Base-by-base conservation (phyloP, 2,888 invertebrate genomes). In the Hypercompe scribonia region DNA sequence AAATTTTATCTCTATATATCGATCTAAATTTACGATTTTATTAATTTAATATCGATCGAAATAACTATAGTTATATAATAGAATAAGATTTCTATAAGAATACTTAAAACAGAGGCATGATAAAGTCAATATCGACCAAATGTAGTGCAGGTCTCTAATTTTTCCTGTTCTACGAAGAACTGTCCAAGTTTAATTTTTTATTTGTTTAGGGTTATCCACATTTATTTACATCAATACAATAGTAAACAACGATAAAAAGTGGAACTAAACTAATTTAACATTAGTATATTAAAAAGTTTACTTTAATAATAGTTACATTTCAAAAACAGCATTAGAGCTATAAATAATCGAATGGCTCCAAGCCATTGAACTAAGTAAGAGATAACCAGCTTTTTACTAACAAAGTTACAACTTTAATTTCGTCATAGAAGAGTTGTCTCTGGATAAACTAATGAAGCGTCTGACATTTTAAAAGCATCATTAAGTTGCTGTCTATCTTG, bases 381-480 rank as follows among this genome's bases (percentile, higher is more conserved):
- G 65, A 71, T 63, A 77, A 68, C 24, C 7, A 69, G 46, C 61
- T n/a, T 50, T 67, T 70, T 34, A 28, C 36, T 68, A 68, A 61
- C 24, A 39, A 39, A 69, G 34, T 70, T 33, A 54, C 39, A 54
- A 54, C 36, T 65, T 50, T 58, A 58, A 4, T 58, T 54, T 61
- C 13, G 63, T 18, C 63, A 67, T 66, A 24, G 69, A 66, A 68
- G 71, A 68, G 64, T 71, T 67, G 18, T 46, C 65, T 65, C 68
- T 70, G 10, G 58, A 74, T 70, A 71, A 73, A 65, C 70, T 73
- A 76, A 75, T 58, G 58, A 72, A 71, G 33, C 34, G 42, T 72
- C 71, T 54, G 77, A 69, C 66, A 36, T 65, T 77, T 85, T 80
- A 75, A 83, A 80, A 81, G 78, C 75, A 68, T 72, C 75, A 78